Conservation (phyloP, 1,140 invertebrate genomes). For the Cephus cinctus region DNA sequence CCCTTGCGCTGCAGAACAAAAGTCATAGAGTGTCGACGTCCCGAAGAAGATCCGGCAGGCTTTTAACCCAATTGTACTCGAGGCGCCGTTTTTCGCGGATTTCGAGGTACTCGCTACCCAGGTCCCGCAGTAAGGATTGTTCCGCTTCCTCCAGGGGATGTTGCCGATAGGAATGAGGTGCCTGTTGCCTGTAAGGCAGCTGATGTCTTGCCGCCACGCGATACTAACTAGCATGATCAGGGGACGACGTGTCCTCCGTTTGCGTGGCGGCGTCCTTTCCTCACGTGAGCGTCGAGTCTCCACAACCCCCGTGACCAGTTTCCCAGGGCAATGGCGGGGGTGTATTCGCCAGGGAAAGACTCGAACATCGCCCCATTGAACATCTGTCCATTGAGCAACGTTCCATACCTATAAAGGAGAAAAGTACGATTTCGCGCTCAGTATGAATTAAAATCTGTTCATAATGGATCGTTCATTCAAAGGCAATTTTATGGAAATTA, state of each 20-base stretch:
- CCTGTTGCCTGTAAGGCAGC: constrained; percentile 5
- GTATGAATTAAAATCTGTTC: background rate
- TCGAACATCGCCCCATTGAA: constrained; percentile 48
- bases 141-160: too few relatives aligned
- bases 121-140: too few relatives aligned
- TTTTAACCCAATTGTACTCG: constrained; percentile 19
- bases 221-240: constrained; percentile 49
- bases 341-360: constrained; percentile 44
- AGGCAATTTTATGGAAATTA: too few relatives aligned
- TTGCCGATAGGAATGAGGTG: too few relatives aligned
- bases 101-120: too few relatives aligned
- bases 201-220: constrained; percentile 51
- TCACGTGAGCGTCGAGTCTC: constrained; percentile 45
- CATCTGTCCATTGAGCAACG: constrained; percentile 50
- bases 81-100: too few relatives aligned
- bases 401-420: constrained; percentile 41
- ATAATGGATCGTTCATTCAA: too few relatives aligned
- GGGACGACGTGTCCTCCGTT: constrained; percentile 43
- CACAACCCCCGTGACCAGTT: constrained; percentile 32
- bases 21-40: constrained; percentile 19
- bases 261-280: constrained; percentile 51
- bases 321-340: constrained; percentile 52
- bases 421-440: background rate
- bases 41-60: constrained; percentile 31
- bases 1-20: too few relatives aligned